These are phyloP conservation scores for Echinops telfairi DNA, from an alignment of 2,113 vertebrate genomes.

Conservation along the genomic window DNA sequence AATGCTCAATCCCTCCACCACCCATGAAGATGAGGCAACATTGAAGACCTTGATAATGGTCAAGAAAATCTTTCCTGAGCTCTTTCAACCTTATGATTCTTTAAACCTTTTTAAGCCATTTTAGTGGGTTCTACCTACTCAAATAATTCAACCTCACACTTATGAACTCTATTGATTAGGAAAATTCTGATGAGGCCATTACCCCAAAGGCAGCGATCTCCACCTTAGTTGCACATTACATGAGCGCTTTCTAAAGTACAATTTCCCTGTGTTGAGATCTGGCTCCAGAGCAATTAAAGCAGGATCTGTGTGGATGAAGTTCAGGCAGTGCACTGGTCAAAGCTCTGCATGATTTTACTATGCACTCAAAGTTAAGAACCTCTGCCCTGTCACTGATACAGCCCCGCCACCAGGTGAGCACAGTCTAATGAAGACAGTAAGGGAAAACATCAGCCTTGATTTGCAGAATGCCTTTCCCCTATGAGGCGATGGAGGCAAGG, in stretches of 20 bases:
- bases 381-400: rapidly evolving
- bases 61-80: not conserved
- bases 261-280: too few relatives aligned
- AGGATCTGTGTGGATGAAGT: too few relatives aligned
- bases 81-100: not conserved
- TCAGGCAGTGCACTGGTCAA: not conserved
- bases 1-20: not conserved
- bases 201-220: not conserved
- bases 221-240: not conserved
- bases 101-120: not conserved
- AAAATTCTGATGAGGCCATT: too few relatives aligned
- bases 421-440: rapidly evolving
- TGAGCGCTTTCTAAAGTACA: too few relatives aligned
- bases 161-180: not conserved
- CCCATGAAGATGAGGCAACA: not conserved
- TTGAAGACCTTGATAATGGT: not conserved
- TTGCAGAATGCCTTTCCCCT: not conserved
- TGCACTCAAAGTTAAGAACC: not conserved
- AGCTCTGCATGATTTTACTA: not conserved
- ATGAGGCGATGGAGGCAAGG: rapidly evolving
- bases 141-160: not conserved
- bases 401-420: not conserved
- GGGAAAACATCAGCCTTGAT: rapidly evolving
- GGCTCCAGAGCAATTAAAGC: not conserved
- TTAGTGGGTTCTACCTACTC: not conserved